phyloP scores from a whole-genome alignment of 2,888 invertebrate species.

The Nesidiocoris tenuis region DNA sequence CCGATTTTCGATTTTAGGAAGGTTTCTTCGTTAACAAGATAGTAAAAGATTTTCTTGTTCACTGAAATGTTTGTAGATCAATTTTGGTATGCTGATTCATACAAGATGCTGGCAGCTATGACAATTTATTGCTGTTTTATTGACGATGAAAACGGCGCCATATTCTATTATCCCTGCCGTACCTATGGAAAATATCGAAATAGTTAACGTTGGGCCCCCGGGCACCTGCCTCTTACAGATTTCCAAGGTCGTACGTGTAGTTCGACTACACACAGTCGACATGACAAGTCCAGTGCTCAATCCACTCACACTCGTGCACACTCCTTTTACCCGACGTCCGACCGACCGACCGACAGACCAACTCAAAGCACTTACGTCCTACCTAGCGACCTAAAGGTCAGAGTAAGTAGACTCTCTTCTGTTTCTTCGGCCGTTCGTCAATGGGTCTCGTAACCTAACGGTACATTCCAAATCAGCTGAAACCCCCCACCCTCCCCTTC shows the following conservation, averaged over 20 bases:
- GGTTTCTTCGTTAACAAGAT: too few species aligned
- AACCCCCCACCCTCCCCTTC: not conserved
- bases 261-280: not conserved
- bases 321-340: not conserved
- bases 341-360: not conserved
- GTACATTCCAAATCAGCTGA: constrained; percentile 26
- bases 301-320: not conserved
- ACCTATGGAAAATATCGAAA: too few species aligned
- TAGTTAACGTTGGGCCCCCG: too few species aligned
- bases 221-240: too few species aligned
- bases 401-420: not conserved
- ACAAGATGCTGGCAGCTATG: too few species aligned
- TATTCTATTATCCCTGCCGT: too few species aligned
- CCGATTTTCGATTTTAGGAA: too few species aligned
- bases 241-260: not conserved
- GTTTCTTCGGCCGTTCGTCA: not conserved
- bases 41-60: too few species aligned
- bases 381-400: not conserved
- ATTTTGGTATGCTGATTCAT: too few species aligned
- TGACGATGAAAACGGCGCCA: too few species aligned
- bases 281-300: not conserved
- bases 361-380: not conserved
- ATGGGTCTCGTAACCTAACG: constrained; percentile 32
- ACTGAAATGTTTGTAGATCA: too few species aligned
- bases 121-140: too few species aligned